Evolutionary conservation across 2,797 vertebrate genomes (phyloP), one percentile per base, ranked within the genome.

Genomic region (Perdix hodgsoniae): DNA sequence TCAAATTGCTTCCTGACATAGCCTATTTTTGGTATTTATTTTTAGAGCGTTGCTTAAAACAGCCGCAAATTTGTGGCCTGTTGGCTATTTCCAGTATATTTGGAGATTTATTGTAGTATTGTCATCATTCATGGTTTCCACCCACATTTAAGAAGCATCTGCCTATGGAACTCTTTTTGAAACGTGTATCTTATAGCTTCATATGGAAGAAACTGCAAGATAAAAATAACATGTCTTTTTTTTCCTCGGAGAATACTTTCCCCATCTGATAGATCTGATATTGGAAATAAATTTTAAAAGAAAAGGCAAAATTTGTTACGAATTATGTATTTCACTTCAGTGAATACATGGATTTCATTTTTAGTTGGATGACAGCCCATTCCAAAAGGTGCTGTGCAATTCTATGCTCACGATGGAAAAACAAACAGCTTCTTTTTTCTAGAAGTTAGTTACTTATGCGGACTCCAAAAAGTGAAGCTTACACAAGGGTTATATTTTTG

Each of bases 1-100:
- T 95, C 95, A 96, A 61, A 95, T 95, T 95, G 88, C 75, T 97
- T 97, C 88, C 83, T 96, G 87, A 74, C 92, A 90, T 56, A 90
- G 94, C 88, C 80, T 94, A 45, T 92, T 42, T 90, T 88, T 77
- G 64, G 54, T 88, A 13, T 80, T 40, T 76, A 52, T 73, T 91
- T 94, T 75, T 31, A 3, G 89, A 82, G 76, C 45, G 65, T 27
- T 70, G 26, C 64, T 88, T 97, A 73, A 94, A 97, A 80, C 70
- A 69, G 31, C 85, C 81, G 77, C 83, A 76, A 79, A 95, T 45
- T 83, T 96, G 86, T 96, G 83, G 94, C 90, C 80, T 79, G 17
- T 92, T 93, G 73, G 80, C 93, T 97, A 26, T 88, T 65, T 52
- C 94, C 75, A 60, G 79, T 88, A n/a, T 93, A 63, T 87, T 72